Percentiles rank a stretch among this genome's conserved stretches.
Conservation (phyloP, 2,888 invertebrate genomes). For the Eupithecia subumbrata region DNA sequence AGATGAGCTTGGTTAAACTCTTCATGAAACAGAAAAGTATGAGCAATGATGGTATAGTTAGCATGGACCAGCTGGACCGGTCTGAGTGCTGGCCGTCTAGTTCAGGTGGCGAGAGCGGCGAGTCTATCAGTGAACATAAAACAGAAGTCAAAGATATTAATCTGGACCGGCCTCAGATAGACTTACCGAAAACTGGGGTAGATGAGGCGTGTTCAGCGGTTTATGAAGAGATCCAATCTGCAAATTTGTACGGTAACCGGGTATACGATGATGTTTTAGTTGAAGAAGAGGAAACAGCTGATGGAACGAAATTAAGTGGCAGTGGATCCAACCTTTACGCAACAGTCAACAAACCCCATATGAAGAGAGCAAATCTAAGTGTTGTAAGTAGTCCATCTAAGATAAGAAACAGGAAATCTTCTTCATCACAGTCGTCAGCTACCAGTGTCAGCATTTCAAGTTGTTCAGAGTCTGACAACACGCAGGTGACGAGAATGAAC, state of each 20-base stretch:
- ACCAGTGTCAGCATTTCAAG: conserved; percentile 82
- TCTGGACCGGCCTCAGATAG: conserved; percentile 76
- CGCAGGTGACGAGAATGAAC: conserved; percentile 80
- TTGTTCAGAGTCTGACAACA: conserved; percentile 82
- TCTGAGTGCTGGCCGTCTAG: conserved; percentile 92
- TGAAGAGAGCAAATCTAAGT: conserved; percentile 80
- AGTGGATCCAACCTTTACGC: conserved; percentile 77
- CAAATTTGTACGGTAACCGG: conserved; percentile 68
- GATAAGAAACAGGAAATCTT: conserved; percentile 72
- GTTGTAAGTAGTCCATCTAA: conserved; percentile 79
- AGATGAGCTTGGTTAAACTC: conserved; percentile 92
- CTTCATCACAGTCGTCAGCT: conserved; percentile 79
- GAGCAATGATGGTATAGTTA: conserved; percentile 89
- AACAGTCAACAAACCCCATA: conserved; percentile 76
- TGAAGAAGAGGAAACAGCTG: conserved; percentile 76
- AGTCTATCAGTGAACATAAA: conserved; percentile 81
- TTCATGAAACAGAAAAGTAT: conserved; percentile 96
- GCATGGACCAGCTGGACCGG: conserved; percentile 88
- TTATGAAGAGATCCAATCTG: conserved; percentile 72
- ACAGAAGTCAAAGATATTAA: conserved; percentile 58
- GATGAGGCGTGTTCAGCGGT: conserved; percentile 70
- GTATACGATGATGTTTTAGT: conserved; percentile 78
- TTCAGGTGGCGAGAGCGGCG: conserved; percentile 85
- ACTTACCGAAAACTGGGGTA: conserved; percentile 81
- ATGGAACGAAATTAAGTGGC: conserved; percentile 73